Base-by-base conservation (phyloP, 1,140 invertebrate species). In the Drosophila azteca region DNA sequence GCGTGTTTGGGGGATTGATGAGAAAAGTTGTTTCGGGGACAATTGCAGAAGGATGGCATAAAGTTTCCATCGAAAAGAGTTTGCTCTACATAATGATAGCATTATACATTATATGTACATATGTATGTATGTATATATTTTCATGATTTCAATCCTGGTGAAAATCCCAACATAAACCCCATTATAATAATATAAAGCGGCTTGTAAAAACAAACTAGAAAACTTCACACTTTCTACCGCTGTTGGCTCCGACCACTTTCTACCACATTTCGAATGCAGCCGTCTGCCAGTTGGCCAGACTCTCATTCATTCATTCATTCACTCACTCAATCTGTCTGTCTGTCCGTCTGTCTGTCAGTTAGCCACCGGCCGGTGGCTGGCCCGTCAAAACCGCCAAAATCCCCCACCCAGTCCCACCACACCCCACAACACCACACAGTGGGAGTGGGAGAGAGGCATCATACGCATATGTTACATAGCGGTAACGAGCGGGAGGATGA, bases 171-270 rank as follows among this genome's bases (percentile, higher is more conserved):
- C 17, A 17, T 41, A 57, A 57, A 57, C 57, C 24, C 15, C 39
- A 63, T 63, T 63, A 63, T 55, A 54, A 46, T 51, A 60, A 43
- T 73, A 8, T 41, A 65, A 65, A 57, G 53, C 41, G 60, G 70
- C 46, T 52, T 35, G 51, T 3, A 35, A 44, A 66, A 52, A 48
- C 31, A 51, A 73, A 75, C 55, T 68, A 35, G 31, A 70, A 69
- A 71, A 77, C 66, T 77, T 77, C 65, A 77, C 66, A 83, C 75
- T 82, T 79, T 78, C 79, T 75, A 77, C 62, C 52, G 70, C 48
- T 52, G 50, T 43, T 22, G 63, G 46, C 45, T 43, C 29, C 26
- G 68, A 17, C 52, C 73, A 64, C 75, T 77, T 77, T 77, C 73
- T 77, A 77, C 74, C 49, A 46, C 51, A 77, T 70, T 77, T 77